Evolutionary conservation across 2,888 invertebrate genomes (phyloP).

Genomic region (Piscicola geometra): DNA sequence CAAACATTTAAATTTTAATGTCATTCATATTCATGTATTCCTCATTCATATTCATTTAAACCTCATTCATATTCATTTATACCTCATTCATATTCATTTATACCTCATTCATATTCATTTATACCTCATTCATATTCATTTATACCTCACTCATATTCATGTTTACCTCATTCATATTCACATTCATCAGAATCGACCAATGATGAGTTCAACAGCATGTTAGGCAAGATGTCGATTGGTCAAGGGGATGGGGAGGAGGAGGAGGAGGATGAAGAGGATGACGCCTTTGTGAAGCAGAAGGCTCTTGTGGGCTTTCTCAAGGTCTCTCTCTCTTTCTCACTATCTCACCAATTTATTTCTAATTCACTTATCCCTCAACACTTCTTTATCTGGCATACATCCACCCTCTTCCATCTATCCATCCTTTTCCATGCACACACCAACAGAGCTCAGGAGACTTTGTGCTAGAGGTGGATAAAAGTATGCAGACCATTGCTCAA

Average conservation of each 20-base stretch:
- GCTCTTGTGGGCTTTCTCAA: conserved; percentile 67
- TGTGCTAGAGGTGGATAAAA: conserved; percentile 59
- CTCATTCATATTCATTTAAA: too few species aligned
- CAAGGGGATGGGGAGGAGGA: conserved; percentile 9
- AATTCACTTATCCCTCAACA: neutral
- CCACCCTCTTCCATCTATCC: neutral
- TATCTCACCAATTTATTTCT: neutral
- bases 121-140: too few species aligned
- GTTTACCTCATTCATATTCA: too few species aligned
- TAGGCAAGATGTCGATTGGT: neutral
- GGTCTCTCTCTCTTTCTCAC: conserved; percentile 50
- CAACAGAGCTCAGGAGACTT: conserved; percentile 60
- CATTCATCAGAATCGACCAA: too few species aligned
- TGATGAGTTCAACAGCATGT: conserved; percentile 12
- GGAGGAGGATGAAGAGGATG: neutral
- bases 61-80: too few species aligned
- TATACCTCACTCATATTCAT: too few species aligned
- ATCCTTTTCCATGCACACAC: neutral
- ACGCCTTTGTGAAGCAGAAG: conserved; percentile 52
- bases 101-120: too few species aligned
- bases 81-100: too few species aligned
- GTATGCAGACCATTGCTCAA: conserved; percentile 67
- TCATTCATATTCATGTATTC: too few species aligned
- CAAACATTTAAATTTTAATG: too few species aligned
- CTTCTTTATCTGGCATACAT: neutral